Evolutionary conservation across 92 coral and sea anemone genomes (phyloP).

Genomic region (Epizoanthus ramosus): DNA sequence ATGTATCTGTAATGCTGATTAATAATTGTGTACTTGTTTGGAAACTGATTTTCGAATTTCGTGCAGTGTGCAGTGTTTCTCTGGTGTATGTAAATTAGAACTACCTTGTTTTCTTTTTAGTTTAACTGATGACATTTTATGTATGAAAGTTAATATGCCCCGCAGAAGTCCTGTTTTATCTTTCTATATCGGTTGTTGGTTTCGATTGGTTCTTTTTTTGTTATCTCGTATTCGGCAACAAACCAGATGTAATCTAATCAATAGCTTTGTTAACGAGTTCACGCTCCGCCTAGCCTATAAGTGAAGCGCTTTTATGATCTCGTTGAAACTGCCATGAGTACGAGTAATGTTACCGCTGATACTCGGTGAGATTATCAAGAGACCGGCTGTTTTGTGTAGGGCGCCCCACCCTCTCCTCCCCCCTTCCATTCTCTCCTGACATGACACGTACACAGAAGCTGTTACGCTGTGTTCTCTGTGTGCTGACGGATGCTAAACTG

Average conservation of each 20-base stretch:
- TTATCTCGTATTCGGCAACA: not conserved
- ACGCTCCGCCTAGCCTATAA: not conserved
- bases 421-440: not conserved
- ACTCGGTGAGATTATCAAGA: not conserved
- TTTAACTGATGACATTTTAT: no score
- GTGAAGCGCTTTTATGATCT: not conserved
- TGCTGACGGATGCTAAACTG: conserved; percentile 28
- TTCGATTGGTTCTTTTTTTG: not conserved
- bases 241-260: not conserved
- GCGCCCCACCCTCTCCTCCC: conserved; percentile 38
- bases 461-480: not conserved
- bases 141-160: no score
- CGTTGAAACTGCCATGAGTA: not conserved
- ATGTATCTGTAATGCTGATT: no score
- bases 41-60: no score
- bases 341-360: not conserved
- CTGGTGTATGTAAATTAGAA: no score
- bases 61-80: no score
- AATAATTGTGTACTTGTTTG: no score
- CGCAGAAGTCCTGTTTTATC: no score
- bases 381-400: no score
- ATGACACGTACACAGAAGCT: not conserved
- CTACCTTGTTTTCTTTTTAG: no score
- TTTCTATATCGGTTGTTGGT: no score
- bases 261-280: not conserved